These are phyloP conservation scores for Cherax destructor DNA, from an alignment of 1,140 invertebrate genomes.

Conservation along the genomic window DNA sequence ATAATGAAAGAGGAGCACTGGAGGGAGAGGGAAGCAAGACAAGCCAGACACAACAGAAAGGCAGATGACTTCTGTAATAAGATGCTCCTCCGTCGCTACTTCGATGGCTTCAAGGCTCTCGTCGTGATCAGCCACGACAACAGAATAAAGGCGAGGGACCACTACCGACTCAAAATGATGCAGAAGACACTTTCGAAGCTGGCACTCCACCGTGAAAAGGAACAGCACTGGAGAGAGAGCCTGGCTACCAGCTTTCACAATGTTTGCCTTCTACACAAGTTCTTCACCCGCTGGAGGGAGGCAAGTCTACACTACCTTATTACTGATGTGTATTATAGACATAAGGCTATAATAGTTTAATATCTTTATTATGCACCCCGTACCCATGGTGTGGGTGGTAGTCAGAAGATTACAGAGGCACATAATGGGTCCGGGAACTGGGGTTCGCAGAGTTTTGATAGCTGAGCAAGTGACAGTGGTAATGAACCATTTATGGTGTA, in stretches of 20 bases:
- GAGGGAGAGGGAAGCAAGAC: conserved; percentile 34
- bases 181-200: conserved; percentile 21
- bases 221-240: conserved; percentile 38
- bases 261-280: conserved; percentile 24
- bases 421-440: no score
- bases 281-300: conserved; percentile 27
- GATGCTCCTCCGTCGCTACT: conserved; percentile 21
- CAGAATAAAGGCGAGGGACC: conserved; percentile 26
- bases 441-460: no score
- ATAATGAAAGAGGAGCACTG: conserved; percentile 50
- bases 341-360: no score
- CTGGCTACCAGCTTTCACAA: conserved; percentile 36
- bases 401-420: no score
- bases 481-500: no score
- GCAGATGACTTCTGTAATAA: conserved; percentile 37
- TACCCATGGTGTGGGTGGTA: no score
- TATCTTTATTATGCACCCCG: no score
- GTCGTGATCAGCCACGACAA: conserved; percentile 27
- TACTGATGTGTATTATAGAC: no score
- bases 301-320: not conserved
- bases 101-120: conserved; percentile 33
- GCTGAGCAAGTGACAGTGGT: no score
- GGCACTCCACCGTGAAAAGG: conserved; percentile 27
- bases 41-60: conserved; percentile 28
- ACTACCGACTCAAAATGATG: conserved; percentile 28